Base-by-base conservation (phyloP, 37 sponge, comb jelly and placozoan species). In the Diacarnus erythraeanus region DNA sequence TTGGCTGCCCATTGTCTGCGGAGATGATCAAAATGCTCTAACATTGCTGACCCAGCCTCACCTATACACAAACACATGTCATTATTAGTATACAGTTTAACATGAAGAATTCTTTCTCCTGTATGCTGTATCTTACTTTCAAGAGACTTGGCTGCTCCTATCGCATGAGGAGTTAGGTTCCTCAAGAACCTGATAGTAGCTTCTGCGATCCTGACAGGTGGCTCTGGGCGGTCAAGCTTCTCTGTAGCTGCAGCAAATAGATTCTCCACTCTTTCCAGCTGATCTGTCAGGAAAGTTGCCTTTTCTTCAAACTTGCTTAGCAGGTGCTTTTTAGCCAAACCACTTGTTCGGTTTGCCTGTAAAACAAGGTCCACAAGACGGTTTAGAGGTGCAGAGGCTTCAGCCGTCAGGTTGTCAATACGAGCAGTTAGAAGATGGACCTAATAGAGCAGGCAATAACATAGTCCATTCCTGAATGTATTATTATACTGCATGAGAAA, bases 1-100 rank as follows among this genome's bases (percentile, higher is more conserved):
- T 87, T 91, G 1, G 91, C 39, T 51, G 92, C 85, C 95, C 95
- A 95, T 80, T 91, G 93, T 41, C 95, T 75, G 21, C 84, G 79
- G 34, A 91, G 68, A 70, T 85, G 93, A 37, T 82, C 57, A 60
- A 92, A 95, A 44, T 88, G 92, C 20, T 95, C 93, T 64, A 91
- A 21, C 40, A 77, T 74, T 23, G 71, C 74, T 2, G 77, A 84
- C 21, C 84, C 82, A 9, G 80, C 85, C 1, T 91, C 80, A 80
- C 72, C 92, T 91, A 41, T 30, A n/a, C 15, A 3, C 15, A 17
- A 42, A 43, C 31, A 72, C n/a, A n/a, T n/a, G n/a, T n/a, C n/a
- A 38, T 69, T 21, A 10, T 5, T 39, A 31, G 9, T 29, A 69
- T 34, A 22, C 22, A 69, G 22, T 3, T 34, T 9, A 36, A 10